Conservation (phyloP, 2,113 vertebrate species). For the Procavia capensis region DNA sequence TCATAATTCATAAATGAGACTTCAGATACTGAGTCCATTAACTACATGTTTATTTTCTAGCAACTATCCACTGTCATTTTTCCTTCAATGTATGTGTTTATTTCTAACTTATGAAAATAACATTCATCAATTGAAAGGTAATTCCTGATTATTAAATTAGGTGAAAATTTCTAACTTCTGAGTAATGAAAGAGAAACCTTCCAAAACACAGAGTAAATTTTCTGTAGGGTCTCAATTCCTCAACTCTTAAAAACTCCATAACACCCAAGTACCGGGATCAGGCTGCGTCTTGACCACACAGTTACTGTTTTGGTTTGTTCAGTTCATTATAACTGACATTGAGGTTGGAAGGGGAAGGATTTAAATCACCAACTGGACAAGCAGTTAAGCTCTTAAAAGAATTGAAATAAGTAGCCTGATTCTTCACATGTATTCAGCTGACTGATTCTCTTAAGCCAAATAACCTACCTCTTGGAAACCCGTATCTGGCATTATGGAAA, state of each 20-base stretch:
- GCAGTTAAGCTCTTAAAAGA: not conserved
- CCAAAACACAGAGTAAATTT: not conserved
- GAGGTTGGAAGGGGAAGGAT: not conserved
- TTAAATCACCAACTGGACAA: not conserved
- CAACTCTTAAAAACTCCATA: not conserved
- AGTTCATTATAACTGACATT: not conserved
- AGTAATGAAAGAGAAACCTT: not conserved
- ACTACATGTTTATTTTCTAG: constrained; percentile 31
- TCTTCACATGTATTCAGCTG: not conserved
- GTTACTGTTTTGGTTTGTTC: constrained; percentile 8
- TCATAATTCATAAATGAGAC: constrained; percentile 34
- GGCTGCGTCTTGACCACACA: not conserved
- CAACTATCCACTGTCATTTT: not conserved
- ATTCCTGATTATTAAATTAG: not conserved
- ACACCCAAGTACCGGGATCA: not conserved
- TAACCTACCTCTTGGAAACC: not conserved
- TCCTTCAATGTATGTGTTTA: not conserved
- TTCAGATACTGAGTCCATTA: constrained; percentile 20
- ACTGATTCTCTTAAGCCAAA: not conserved
- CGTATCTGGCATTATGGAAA: not conserved
- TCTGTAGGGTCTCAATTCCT: not conserved
- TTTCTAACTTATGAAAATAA: not conserved
- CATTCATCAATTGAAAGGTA: not conserved
- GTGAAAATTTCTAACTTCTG: not conserved
- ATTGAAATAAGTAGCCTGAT: not conserved